Conservation (phyloP, 2,113 vertebrate genomes). For the Mastomys coucha region DNA sequence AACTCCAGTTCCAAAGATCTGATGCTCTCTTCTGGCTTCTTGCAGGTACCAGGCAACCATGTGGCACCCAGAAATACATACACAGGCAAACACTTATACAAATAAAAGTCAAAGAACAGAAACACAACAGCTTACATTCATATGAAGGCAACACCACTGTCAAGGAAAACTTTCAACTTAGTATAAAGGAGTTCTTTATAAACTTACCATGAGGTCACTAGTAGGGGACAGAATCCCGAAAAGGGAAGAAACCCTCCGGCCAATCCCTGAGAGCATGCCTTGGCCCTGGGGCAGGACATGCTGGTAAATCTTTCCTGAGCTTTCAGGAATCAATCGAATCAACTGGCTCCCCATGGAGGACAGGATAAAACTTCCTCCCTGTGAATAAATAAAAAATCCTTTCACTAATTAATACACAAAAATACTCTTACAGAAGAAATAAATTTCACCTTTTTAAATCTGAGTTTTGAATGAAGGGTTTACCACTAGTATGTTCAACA, state of each 20-base stretch:
- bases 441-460: neutral
- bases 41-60: neutral
- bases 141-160: neutral
- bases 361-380: slow-evolving; percentile 94
- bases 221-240: slow-evolving; percentile 95
- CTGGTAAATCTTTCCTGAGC: slow-evolving; percentile 91
- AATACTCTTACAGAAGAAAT: neutral
- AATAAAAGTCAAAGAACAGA: neutral
- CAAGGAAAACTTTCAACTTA: neutral
- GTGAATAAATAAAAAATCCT: slow-evolving; percentile 54
- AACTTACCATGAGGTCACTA: slow-evolving; percentile 91
- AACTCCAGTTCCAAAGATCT: neutral
- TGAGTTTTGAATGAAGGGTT: slow-evolving; percentile 11
- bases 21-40: neutral
- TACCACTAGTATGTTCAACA: neutral
- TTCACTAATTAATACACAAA: neutral
- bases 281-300: slow-evolving; percentile 93
- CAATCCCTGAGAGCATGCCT: slow-evolving; percentile 96
- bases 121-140: slow-evolving; percentile 5
- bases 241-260: slow-evolving; percentile 95
- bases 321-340: slow-evolving; percentile 89
- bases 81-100: neutral
- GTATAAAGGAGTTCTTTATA: slow-evolving; percentile 12
- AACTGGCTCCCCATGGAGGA: slow-evolving; percentile 91
- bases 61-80: neutral